phyloP scores from a whole-genome alignment of 2,113 vertebrate genomes.

The Chaetops frenatus region DNA sequence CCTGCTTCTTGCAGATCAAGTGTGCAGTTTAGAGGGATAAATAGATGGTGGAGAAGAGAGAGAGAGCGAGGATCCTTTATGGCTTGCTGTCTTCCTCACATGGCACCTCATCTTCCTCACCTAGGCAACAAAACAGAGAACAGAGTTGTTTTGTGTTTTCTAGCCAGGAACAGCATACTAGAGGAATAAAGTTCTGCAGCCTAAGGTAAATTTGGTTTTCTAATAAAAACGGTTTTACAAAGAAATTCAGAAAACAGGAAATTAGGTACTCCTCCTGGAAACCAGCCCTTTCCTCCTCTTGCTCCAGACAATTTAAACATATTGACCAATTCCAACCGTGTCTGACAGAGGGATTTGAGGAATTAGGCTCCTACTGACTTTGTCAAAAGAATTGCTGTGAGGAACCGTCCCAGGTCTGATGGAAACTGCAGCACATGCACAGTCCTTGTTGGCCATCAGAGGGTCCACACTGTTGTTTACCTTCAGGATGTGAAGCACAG shows the following conservation, averaged over 20 bases:
- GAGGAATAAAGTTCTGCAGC: background rate
- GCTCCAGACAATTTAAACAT: background rate
- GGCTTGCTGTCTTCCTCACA: background rate
- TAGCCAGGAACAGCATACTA: background rate
- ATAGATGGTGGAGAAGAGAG: background rate
- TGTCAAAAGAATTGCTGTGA: background rate
- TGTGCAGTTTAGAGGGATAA: background rate
- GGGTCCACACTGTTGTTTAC: background rate
- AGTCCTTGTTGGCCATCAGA: background rate
- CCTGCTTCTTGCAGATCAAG: background rate
- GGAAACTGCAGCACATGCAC: background rate
- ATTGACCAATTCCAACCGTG: background rate
- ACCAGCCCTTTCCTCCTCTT: background rate
- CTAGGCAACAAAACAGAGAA: background rate
- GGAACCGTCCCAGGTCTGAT: background rate
- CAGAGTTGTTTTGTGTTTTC: background rate
- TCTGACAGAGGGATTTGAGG: background rate
- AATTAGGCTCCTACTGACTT: background rate
- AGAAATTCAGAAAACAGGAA: background rate
- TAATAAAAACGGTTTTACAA: background rate
- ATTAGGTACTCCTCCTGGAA: background rate
- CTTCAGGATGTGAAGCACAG: background rate
- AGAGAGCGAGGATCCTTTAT: background rate
- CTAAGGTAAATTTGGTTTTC: background rate
- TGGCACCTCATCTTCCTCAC: background rate